Conservation (phyloP, 2,113 vertebrate species). For the Alosa alosa region DNA sequence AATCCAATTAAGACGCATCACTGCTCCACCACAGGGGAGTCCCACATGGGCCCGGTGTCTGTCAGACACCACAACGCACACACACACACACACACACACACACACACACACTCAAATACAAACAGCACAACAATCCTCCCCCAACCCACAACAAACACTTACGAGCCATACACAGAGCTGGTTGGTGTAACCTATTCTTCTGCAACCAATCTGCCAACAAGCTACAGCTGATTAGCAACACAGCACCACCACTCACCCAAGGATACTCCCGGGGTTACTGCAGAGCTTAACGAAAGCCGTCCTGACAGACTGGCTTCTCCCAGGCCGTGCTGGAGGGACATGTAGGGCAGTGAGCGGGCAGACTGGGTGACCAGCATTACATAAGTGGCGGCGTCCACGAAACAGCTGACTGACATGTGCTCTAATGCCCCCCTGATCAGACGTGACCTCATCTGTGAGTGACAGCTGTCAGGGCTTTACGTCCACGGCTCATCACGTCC, state of each 20-base stretch:
- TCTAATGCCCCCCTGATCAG: not conserved
- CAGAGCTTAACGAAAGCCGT: not conserved
- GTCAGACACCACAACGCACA: not conserved
- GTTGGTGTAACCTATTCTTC: not conserved
- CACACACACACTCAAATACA: not conserved
- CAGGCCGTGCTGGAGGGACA: too few species aligned
- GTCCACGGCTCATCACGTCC: not conserved
- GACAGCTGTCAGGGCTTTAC: conserved; percentile 1
- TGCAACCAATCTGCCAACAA: not conserved
- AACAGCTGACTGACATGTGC: not conserved
- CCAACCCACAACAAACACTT: not conserved
- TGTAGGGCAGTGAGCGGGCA: not conserved
- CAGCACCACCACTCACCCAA: not conserved
- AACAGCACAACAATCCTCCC: not conserved
- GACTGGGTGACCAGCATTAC: not conserved
- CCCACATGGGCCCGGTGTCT: not conserved
- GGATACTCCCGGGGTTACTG: not conserved
- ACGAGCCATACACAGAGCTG: not conserved
- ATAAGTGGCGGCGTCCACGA: not conserved
- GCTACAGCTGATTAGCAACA: not conserved
- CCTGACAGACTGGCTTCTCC: not conserved
- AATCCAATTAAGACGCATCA: conserved; percentile 41
- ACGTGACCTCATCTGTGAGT: not conserved
- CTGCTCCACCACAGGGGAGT: not conserved
- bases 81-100: not conserved